Conservation (phyloP, 1,140 invertebrate species). For the Bombus terrestris region DNA sequence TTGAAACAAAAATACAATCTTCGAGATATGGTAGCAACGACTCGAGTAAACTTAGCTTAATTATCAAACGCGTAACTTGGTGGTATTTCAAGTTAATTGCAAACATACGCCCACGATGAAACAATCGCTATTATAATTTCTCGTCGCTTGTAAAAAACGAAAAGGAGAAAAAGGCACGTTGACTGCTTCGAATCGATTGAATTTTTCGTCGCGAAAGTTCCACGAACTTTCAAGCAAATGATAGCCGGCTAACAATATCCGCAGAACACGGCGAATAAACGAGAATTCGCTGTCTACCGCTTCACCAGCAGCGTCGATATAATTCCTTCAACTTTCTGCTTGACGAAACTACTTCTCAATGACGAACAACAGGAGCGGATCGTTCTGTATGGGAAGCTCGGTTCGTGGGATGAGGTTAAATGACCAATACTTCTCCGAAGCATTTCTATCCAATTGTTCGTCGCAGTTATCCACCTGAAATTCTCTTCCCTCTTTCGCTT, state of each 20-base stretch:
- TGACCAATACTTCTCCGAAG: neutral
- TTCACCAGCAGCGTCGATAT: neutral
- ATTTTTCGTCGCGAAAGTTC: slow-evolving; percentile 20
- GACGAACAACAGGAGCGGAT: neutral
- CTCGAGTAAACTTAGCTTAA: too few relatives aligned
- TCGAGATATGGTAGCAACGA: too few relatives aligned
- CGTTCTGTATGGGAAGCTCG: neutral
- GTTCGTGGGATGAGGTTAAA: neutral
- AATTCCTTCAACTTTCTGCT: neutral
- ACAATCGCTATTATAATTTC: slow-evolving; percentile 8
- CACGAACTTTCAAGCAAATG: neutral
- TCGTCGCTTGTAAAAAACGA: neutral
- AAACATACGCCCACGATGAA: neutral
- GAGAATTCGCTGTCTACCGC: slow-evolving; percentile 2
- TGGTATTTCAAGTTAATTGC: slow-evolving; percentile 1
- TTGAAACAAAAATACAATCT: too few relatives aligned
- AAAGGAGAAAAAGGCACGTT: neutral
- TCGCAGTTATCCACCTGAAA: neutral
- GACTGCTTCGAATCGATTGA: slow-evolving; percentile 6
- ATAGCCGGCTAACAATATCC: slow-evolving; percentile 3
- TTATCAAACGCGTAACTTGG: neutral
- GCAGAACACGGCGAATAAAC: neutral
- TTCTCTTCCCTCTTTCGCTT: neutral
- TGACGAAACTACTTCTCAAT: neutral
- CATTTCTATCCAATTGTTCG: neutral